Percentiles rank a stretch among this genome's conserved stretches.
These are phyloP conservation scores for Chitala chitala DNA, from an alignment of 2,113 vertebrate species.

Conservation along the genomic window DNA sequence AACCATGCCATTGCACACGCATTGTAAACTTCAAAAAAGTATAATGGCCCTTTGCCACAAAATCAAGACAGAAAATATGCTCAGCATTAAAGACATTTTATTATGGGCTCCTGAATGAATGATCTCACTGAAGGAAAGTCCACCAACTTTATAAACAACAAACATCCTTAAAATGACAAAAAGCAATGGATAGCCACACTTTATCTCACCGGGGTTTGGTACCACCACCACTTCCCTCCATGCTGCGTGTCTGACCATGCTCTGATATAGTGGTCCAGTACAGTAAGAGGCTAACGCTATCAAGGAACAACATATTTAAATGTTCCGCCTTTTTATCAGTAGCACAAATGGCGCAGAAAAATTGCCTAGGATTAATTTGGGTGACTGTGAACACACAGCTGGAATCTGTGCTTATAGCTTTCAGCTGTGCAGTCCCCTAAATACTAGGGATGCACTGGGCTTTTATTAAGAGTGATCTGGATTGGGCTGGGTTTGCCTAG, in stretches of 20 bases:
- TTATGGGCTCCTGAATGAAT: not conserved
- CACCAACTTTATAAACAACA: not conserved
- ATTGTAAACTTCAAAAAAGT: not conserved
- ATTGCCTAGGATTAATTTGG: constrained; percentile 64
- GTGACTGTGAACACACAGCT: constrained; percentile 53
- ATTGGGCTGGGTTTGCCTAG: constrained; percentile 39
- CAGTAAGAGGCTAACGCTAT: constrained; percentile 60
- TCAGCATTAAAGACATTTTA: not conserved
- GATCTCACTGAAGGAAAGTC: not conserved
- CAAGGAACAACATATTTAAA: constrained; percentile 58
- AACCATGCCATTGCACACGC: not conserved
- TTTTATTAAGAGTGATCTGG: constrained; percentile 53
- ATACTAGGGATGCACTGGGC: constrained; percentile 41
- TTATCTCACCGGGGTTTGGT: not conserved
- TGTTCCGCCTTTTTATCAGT: constrained; percentile 55
- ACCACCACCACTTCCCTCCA: constrained; percentile 27
- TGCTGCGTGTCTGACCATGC: constrained; percentile 50
- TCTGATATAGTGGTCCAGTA: constrained; percentile 36
- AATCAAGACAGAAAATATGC: not conserved
- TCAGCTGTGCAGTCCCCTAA: constrained; percentile 45
- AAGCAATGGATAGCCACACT: not conserved
- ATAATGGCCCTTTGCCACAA: not conserved
- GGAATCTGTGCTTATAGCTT: constrained; percentile 57
- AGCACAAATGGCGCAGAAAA: constrained; percentile 63
- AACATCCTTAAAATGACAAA: not conserved